Evolutionary conservation across 2,888 invertebrate species (phyloP), one percentile per base, ranked within the genome.

Genomic region (Microctonus aethiopoides): DNA sequence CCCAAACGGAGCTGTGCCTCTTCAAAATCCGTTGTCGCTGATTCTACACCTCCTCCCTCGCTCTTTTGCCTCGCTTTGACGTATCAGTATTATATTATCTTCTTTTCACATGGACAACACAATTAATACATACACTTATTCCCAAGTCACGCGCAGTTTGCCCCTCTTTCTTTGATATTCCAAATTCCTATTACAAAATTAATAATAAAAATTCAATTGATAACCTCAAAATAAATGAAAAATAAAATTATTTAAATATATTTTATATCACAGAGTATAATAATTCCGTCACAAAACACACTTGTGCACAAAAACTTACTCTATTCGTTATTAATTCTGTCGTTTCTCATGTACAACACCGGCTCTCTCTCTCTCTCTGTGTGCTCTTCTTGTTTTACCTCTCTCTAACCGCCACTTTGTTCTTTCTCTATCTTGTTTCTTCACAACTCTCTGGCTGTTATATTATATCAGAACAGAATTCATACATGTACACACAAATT

Each of bases 1-100:
- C 81, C 80, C 77, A 74, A 70, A 76, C 76, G 81, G 80, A 82
- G 81, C 81, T 68, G 72, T 76, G 67, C 22, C 70, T 65, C 69
- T 64, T 70, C 68, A 57, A 76, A 75, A 51, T 64, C 52, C 34
- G 32, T 39, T 26, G 26, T 24, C 41, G 41, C 22, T 46, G 62
- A 41, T 26, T 62, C 26, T 29, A 62, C 41, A 29, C 46, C 62
- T 46, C 13, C 22, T 39, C 22, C 22, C 61, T 39, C 20, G 22
- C 20, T 10, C 39, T 22, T 61, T 7, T 13, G 20, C 62, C 46
- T 26, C 6, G 24, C 46, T 24, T 41, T 46, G 26, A 9, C 29
- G 16, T 16, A 62, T 22, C 2, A 24, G 16, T 26, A 39, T 36
- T 9, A 36, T 24, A 56, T 13, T 54, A 2, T 26, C 2, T 10